phyloP scores from a whole-genome alignment of 2,113 vertebrate genomes.

The Xiphophorus couchianus region DNA sequence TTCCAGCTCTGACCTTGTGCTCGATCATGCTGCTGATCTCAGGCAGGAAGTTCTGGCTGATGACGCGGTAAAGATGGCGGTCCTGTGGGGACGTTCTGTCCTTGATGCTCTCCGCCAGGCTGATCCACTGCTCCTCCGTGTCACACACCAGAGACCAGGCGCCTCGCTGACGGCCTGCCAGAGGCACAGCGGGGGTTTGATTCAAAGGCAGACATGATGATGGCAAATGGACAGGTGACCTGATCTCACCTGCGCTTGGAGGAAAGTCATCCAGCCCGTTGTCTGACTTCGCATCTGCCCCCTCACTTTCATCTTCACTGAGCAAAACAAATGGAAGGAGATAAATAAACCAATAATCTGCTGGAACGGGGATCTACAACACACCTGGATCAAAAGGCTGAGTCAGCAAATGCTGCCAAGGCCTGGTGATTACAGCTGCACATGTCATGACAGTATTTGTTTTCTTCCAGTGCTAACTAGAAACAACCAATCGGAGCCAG shows the following conservation, averaged over 20 bases:
- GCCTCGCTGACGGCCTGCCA: constrained; percentile 76
- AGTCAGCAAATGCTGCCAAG: too few species aligned
- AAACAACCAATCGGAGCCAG: too few species aligned
- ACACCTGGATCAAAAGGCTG: too few species aligned
- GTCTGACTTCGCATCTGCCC: constrained; percentile 53
- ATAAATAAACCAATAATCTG: not conserved
- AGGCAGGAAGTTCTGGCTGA: constrained; percentile 96
- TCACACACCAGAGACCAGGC: constrained; percentile 95
- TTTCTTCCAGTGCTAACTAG: too few species aligned
- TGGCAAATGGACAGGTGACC: not conserved
- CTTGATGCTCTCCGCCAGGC: constrained; percentile 92
- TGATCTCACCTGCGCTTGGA: constrained; percentile 37
- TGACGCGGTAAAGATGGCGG: constrained; percentile 92
- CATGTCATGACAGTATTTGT: too few species aligned
- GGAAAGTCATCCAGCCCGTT: constrained; percentile 47
- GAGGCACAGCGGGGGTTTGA: constrained; percentile 1
- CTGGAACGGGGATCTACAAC: not conserved
- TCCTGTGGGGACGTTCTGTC: constrained; percentile 91
- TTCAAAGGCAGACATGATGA: not conserved
- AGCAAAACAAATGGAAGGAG: constrained; percentile 16
- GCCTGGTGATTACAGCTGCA: too few species aligned
- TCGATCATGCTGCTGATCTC: constrained; percentile 98
- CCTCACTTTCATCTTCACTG: constrained; percentile 72
- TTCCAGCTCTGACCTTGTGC: constrained; percentile 88
- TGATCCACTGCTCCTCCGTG: constrained; percentile 93